Evolutionary conservation across 1,140 invertebrate genomes (phyloP).

Genomic region (Drosophila equinoxialis): DNA sequence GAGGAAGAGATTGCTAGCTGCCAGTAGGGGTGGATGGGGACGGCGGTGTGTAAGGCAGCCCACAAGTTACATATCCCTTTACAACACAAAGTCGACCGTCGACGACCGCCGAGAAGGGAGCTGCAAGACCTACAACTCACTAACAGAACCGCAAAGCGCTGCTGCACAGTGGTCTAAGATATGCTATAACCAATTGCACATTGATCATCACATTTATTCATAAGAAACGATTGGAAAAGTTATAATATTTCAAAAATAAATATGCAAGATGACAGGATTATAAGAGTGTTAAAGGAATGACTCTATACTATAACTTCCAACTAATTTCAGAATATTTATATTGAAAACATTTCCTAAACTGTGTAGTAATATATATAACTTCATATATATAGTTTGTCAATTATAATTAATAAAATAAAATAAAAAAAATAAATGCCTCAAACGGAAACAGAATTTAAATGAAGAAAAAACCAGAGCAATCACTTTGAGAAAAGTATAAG

Average conservation of each 20-base stretch:
- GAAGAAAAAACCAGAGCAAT: not conserved
- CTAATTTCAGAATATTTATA: too few species aligned
- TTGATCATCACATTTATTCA: not conserved
- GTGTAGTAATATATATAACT: too few species aligned
- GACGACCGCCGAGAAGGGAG: constrained; percentile 28
- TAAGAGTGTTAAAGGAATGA: too few species aligned
- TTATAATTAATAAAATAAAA: too few species aligned
- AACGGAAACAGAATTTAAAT: not conserved
- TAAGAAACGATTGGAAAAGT: not conserved
- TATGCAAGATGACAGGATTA: not conserved
- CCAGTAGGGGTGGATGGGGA: not conserved
- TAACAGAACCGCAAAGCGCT: constrained; percentile 22
- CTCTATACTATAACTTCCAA: too few species aligned
- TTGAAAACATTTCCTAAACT: too few species aligned
- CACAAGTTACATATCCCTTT: constrained; percentile 79
- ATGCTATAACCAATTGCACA: not conserved
- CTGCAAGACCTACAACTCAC: constrained; percentile 48
- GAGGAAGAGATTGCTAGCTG: too few species aligned
- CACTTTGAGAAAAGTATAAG: not conserved
- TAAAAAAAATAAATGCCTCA: not conserved
- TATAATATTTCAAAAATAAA: not conserved
- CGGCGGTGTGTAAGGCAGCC: constrained; percentile 62
- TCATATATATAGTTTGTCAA: too few species aligned
- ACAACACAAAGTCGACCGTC: constrained; percentile 68
- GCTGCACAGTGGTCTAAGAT: constrained; percentile 29